Evolutionary conservation across 2,113 vertebrate species (phyloP).

Genomic region (Lates calcarifer): DNA sequence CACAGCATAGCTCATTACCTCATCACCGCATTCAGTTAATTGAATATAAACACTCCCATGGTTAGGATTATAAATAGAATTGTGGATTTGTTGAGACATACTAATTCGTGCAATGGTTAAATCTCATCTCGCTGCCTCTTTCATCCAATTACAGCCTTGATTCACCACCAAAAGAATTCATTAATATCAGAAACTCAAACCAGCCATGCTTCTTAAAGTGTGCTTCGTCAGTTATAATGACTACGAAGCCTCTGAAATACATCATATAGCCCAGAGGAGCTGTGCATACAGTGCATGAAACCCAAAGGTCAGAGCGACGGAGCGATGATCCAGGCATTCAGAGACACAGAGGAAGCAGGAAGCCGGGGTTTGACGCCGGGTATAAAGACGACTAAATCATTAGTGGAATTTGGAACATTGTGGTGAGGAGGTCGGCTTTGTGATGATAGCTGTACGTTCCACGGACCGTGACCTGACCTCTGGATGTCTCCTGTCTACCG

Average conservation of each 20-base stretch:
- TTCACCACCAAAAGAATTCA: background rate
- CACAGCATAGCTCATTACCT: too few relatives aligned
- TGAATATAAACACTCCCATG: too few relatives aligned
- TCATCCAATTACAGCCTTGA: background rate
- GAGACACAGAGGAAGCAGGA: slow-evolving; percentile 37
- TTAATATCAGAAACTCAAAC: slow-evolving; percentile 27
- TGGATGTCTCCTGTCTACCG: slow-evolving; percentile 16
- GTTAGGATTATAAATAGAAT: too few relatives aligned
- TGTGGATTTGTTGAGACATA: too few relatives aligned
- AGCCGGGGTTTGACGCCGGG: slow-evolving; percentile 35
- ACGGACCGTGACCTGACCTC: slow-evolving; percentile 42
- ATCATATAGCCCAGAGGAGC: background rate
- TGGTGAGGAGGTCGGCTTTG: slow-evolving; percentile 56
- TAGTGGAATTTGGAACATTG: slow-evolving; percentile 74
- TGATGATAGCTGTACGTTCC: slow-evolving; percentile 53
- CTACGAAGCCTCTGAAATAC: background rate
- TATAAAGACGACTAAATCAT: slow-evolving; percentile 68
- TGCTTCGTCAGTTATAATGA: slow-evolving; percentile 23
- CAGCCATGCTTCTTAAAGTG: background rate
- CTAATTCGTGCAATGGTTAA: background rate
- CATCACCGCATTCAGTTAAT: too few relatives aligned
- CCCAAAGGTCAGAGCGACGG: slow-evolving; percentile 14
- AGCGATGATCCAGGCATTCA: slow-evolving; percentile 18
- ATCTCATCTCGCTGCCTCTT: background rate
- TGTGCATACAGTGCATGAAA: background rate